Conservation (phyloP, 2,797 vertebrate species). For the Manis javanica region DNA sequence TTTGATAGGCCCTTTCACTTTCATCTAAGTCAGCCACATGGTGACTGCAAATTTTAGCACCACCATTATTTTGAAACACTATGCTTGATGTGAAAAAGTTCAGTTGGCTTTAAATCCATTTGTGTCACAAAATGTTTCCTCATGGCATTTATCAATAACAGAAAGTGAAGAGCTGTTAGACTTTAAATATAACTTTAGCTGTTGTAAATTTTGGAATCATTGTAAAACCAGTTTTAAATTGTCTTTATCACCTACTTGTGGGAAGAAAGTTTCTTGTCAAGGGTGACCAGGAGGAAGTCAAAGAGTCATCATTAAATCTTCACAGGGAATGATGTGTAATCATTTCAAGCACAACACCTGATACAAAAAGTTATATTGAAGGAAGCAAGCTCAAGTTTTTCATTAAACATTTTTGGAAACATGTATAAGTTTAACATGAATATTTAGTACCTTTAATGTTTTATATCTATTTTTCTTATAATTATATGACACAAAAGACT, state of each 20-base stretch:
- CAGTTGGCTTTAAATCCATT: constrained; percentile 8
- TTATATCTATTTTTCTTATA: constrained; percentile 31
- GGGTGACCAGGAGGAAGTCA: background rate
- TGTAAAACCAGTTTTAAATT: constrained; percentile 13
- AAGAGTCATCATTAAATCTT: background rate
- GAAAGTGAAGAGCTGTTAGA: constrained; percentile 6
- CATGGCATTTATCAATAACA: constrained; percentile 33
- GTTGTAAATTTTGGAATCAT: constrained; percentile 32
- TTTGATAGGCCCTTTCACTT: background rate
- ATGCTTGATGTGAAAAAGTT: constrained; percentile 18
- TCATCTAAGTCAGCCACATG: background rate
- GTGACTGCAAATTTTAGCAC: background rate
- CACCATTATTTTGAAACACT: constrained; percentile 20
- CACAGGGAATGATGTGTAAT: background rate
- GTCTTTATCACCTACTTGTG: background rate
- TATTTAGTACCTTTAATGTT: constrained; percentile 22
- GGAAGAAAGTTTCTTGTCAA: background rate
- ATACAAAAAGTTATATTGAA: constrained; percentile 34
- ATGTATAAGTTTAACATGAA: constrained; percentile 6
- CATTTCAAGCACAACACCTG: background rate
- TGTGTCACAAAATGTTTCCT: constrained; percentile 33
- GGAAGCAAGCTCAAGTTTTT: constrained; percentile 1
- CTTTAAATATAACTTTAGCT: constrained; percentile 31
- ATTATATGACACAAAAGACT: constrained; percentile 8
- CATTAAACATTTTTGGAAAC: background rate